Base-by-base conservation (phyloP, 2,888 invertebrate genomes). In the Ctenicera cuprea region DNA sequence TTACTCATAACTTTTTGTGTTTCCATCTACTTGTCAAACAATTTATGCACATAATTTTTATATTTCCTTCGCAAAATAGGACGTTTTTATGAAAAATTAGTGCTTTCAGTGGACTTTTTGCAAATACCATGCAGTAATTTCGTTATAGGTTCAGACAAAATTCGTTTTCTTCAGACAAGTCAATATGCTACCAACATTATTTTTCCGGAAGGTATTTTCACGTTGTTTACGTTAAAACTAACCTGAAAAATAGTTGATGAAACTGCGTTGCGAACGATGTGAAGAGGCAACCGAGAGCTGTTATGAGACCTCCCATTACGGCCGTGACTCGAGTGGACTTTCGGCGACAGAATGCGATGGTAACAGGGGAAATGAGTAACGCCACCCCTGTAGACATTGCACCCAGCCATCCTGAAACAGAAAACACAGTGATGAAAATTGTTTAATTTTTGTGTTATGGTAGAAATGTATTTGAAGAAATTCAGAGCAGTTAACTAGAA, bases 191-290 rank as follows among this genome's bases (percentile, higher is more conserved):
- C 14, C 0, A 2, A n/a, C 3, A 43, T 43, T 14, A 14, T 14
- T 43, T 43, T 16, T 48, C 12, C n/a, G n/a, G 33, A 37, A 5
- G 9, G 33, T 37, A 43, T 37, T 57, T 57, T 37, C n/a, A 11
- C 2, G 54, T 14, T 37, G 57, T 57, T 57, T 57, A 48, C 16
- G 3, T 48, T 3, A 8, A 18, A 8, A 75, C 76, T 83, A 94
- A 95, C 88, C 95, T 95, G 90, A 96, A 94, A 89, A 95, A 95
- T 74, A 96, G 90, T 86, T 97, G 96, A 87, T 96, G 95, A 85
- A 95, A 94, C 87, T 96, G 94, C 73, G 94, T 93, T 71, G 96
- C 96, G 86, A 96, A 97, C 71, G 95, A 95, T 8, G 96, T 94
- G 88, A 96, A 96, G 77, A 96, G 92, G 83, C 95, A 95, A 63